A percentile compares a stretch with the other conserved stretches of the same genome.
Conservation (phyloP, 1,140 invertebrate species). For the Lepidotrigona ventralis region DNA sequence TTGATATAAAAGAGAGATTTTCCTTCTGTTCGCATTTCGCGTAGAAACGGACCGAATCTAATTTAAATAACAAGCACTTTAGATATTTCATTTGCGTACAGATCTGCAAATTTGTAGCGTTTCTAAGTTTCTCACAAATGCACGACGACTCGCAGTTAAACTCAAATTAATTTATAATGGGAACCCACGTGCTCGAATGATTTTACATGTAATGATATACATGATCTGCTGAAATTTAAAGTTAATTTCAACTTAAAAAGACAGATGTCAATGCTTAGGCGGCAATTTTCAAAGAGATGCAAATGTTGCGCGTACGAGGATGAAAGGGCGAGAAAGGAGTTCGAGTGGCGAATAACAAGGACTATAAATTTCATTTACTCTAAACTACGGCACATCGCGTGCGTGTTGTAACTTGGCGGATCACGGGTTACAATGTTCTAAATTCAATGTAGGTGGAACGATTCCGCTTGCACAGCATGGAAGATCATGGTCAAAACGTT, state of each 20-base stretch:
- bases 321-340: neutral
- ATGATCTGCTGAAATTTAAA: neutral
- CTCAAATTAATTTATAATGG: neutral
- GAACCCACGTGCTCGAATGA: neutral
- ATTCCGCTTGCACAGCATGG: slow-evolving; percentile 35
- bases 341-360: neutral
- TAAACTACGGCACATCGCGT: neutral
- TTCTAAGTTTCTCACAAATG: too few species aligned
- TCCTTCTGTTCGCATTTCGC: too few species aligned
- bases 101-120: too few species aligned
- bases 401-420: neutral
- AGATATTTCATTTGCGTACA: too few species aligned
- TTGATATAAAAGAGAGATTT: too few species aligned
- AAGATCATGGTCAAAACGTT: slow-evolving; percentile 53
- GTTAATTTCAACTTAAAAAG: neutral
- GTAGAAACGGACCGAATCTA: too few species aligned
- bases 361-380: slow-evolving; percentile 24
- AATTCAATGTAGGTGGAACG: slow-evolving; percentile 35
- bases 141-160: too few species aligned
- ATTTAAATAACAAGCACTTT: too few species aligned
- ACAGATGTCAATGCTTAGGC: too few species aligned
- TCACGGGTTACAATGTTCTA: slow-evolving; percentile 20
- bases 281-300: neutral
- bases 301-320: neutral
- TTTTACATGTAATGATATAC: neutral